Conservation (phyloP, 2,888 invertebrate genomes). For the Tetrapedia diversipes region DNA sequence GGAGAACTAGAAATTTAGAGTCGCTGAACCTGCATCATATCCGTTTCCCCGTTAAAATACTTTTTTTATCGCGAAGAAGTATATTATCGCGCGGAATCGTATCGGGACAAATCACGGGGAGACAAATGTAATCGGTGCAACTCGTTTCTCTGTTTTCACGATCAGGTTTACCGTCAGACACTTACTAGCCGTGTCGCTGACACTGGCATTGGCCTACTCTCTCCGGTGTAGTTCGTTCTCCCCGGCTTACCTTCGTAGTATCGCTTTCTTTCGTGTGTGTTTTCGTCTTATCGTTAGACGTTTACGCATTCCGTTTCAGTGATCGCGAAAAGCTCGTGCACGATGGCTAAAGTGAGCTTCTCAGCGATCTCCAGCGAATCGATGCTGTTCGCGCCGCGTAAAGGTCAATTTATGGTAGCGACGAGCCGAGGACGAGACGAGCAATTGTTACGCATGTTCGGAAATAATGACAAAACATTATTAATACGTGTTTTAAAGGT, state of each 20-base stretch:
- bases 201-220: constrained; percentile 82
- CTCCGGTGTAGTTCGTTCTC: constrained; percentile 78
- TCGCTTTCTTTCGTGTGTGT: constrained; percentile 53
- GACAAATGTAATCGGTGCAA: constrained; percentile 67
- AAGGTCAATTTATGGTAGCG: too few relatives aligned
- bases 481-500: too few relatives aligned
- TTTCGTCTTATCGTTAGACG: constrained; percentile 52
- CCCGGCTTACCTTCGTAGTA: constrained; percentile 75
- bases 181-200: constrained; percentile 77
- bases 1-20: neutral
- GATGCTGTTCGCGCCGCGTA: too few relatives aligned
- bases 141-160: constrained; percentile 79
- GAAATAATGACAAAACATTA: too few relatives aligned
- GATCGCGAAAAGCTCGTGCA: constrained; percentile 8
- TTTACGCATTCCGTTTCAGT: constrained; percentile 7
- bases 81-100: neutral
- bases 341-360: neutral
- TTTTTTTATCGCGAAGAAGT: neutral
- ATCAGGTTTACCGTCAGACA: constrained; percentile 79
- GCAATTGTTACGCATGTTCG: too few relatives aligned
- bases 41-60: too few relatives aligned
- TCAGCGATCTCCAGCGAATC: neutral
- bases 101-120: constrained; percentile 24
- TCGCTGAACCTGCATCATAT: neutral
- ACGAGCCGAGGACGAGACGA: neutral